A percentile compares a stretch with the other conserved stretches of the same genome.
These are phyloP conservation scores for Pluvialis apricaria DNA, from an alignment of 2,113 vertebrate genomes.

Conservation along the genomic window DNA sequence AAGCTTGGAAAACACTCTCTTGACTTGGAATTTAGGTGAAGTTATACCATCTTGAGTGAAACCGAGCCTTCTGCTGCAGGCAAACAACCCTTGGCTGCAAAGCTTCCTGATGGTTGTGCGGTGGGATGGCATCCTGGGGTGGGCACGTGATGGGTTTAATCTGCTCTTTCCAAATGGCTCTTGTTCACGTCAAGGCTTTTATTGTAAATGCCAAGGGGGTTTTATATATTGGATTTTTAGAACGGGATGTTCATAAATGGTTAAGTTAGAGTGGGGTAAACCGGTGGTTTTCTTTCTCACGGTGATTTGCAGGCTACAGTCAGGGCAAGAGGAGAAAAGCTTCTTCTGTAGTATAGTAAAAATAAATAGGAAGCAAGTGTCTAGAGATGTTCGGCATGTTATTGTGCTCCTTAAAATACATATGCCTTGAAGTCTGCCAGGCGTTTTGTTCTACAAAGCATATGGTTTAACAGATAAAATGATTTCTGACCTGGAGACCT, in stretches of 20 bases:
- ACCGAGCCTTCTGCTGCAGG: not conserved
- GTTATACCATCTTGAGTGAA: not conserved
- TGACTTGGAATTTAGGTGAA: not conserved
- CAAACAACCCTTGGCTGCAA: not conserved
- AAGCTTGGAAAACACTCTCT: not conserved
- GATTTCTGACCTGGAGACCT: constrained; percentile 75
- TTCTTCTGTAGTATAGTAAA: not conserved
- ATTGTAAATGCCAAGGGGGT: not conserved
- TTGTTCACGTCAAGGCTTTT: not conserved
- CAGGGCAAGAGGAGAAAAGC: not conserved
- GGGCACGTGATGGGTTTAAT: not conserved
- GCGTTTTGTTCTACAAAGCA: constrained; percentile 73
- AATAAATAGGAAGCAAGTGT: constrained; percentile 24
- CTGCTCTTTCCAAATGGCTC: not conserved
- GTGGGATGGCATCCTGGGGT: not conserved
- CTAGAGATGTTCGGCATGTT: constrained; percentile 14
- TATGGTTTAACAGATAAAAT: constrained; percentile 75
- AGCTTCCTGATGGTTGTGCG: accelerated
- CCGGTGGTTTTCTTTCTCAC: not conserved
- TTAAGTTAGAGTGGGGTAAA: not conserved
- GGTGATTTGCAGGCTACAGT: not conserved
- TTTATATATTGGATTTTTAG: not conserved
- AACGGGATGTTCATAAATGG: not conserved
- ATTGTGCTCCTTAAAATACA: constrained; percentile 58
- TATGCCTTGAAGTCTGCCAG: constrained; percentile 62